Base-by-base conservation (phyloP, 1,140 invertebrate species). In the Drosophila kanapiae region DNA sequence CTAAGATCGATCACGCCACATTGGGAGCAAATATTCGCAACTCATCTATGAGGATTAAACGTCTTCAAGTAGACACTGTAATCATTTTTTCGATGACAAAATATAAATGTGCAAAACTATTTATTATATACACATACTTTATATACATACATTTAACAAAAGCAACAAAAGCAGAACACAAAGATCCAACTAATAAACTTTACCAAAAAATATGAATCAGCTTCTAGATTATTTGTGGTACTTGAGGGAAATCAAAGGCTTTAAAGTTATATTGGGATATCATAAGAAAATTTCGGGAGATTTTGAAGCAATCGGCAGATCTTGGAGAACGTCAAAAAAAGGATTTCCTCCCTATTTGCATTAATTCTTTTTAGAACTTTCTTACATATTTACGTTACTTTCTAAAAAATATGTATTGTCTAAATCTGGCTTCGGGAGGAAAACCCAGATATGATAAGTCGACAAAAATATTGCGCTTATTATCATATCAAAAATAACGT, bases 41-140 rank as follows among this genome's bases (percentile, higher is more conserved):
- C 40, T 42, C 42, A 58, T 58, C 48, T 56, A 48, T 37, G 27
- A 70, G 64, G n/a, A 70, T 47, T 37, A 23, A 33, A 54, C 33
- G 35, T 71, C 49, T 40, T 27, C 43, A 71, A 71, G 11, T 47
- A 57, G n/a, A 54, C 47, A 51, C 43, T 71, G 54, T 33, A 71
- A 72, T 60, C 67, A 54, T 43, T 49, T 71, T 71, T 71, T 49
- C 37, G 37, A 58, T 59, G 35, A 60, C 5, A 71, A 51, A 49
- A 42, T 72, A 72, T 60, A 72, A 60, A 72, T 48, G 29, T 72
- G 67, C 53, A 49, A 38, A 72, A 60, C 68, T 72, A 72, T 72
- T 72, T 72, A 72, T 72, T 60, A 71, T 60, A 72, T 51, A 72
- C 68, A 72, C 69, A 60, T 72, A 72, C 69, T 72, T 72, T 72